Base-by-base conservation (phyloP, 2,797 vertebrate species). In the Spea hammondii region DNA sequence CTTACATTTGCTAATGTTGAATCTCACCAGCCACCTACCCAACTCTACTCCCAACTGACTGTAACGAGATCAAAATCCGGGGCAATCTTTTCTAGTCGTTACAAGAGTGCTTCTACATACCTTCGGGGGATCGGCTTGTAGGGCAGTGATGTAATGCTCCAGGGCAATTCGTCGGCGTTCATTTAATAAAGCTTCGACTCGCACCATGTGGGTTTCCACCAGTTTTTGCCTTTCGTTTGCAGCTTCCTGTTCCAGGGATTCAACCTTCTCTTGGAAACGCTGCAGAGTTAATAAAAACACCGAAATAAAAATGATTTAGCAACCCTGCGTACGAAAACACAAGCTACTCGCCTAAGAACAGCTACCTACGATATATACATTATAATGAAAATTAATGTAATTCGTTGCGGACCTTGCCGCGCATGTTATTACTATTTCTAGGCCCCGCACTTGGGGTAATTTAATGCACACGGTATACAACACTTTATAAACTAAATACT, bases 211-310 rank as follows among this genome's bases (percentile, higher is more conserved):
- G 0, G 97, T 99, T 90, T 99, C 97, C 71, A 99, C 97, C 84
- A 99, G 88, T 89, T 99, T 97, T 84, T 98, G 97, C 0, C 97
- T 91, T 87, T 99, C 97, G 0, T 96, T 96, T 47, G 97, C 95
- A 0, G 96, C 97, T 88, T 98, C 96, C 89, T 98, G 96, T 87
- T 99, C 98, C 89, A 99, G 87, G 0, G 93, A 94, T 84, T 99
- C 97, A 82, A 99, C 98, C 88, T 97, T 97, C 88, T 99, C 96
- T 93, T 99, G 97, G 93, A 98, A 99, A 83, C 95, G 97, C 98
- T 99, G 88, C 76, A 17, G 1, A 11, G 55, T n/a, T 11, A 5
- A 59, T 11, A 59, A 32, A 62, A 62, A 9, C 4, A 32, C 32
- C 1, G 32, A 62, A 14, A 62, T 17, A 62, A 62, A 62, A 57